These are phyloP conservation scores for Hipposideros larvatus DNA, from an alignment of 2,797 vertebrate species.

Conservation along the genomic window DNA sequence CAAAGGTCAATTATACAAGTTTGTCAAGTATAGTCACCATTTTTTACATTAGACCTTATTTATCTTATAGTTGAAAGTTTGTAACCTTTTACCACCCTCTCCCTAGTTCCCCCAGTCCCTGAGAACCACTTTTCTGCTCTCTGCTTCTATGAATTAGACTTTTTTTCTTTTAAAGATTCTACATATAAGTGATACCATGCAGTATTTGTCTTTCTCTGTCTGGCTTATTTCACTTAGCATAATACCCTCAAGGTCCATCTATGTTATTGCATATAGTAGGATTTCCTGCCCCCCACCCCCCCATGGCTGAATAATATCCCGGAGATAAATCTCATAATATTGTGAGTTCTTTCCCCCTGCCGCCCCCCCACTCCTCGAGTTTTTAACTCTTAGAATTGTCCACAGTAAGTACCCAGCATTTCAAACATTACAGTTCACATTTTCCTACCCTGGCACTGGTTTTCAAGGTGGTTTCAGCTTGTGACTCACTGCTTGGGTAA, in stretches of 20 bases:
- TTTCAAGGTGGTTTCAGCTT: not conserved
- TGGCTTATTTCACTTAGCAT: not conserved
- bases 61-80: not conserved
- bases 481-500: not conserved
- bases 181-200: not conserved
- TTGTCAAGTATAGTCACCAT: not conserved
- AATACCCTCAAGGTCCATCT: not conserved
- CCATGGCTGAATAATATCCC: not conserved
- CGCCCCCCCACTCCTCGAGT: not conserved
- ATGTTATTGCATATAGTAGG: not conserved
- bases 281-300: not conserved
- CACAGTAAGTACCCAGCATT: not conserved
- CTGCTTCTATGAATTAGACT: not conserved
- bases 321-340: not conserved
- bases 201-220: not conserved
- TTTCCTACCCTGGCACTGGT: not conserved
- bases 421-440: not conserved
- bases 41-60: not conserved
- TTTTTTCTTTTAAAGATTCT: not conserved
- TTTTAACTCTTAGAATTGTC: not conserved
- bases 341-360: not conserved
- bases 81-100: not conserved
- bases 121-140: not conserved
- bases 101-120: not conserved
- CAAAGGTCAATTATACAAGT: not conserved